Percentiles rank a stretch among this genome's conserved stretches.
Conservation (phyloP, 2,797 vertebrate genomes). For the Trichosurus vulpecula region DNA sequence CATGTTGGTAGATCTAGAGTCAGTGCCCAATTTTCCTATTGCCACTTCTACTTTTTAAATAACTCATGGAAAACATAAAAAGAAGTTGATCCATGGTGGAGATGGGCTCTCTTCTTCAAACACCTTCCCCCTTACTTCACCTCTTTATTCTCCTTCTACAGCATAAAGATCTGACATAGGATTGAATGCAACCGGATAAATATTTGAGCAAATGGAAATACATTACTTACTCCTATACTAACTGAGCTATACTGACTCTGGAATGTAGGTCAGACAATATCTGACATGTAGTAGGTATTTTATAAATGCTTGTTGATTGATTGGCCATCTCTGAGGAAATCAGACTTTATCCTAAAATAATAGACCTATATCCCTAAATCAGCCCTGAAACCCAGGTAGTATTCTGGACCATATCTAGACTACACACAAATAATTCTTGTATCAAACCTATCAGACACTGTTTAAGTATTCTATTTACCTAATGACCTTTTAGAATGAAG, state of each 20-base stretch:
- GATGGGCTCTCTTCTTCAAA: neutral
- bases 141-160: neutral
- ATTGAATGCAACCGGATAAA: neutral
- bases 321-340: neutral
- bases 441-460: neutral
- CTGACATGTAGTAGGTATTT: neutral
- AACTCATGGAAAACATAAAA: neutral
- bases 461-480: neutral
- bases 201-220: neutral
- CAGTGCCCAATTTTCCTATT: neutral
- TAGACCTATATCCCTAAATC: neutral
- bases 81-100: neutral
- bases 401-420: neutral
- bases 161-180: neutral
- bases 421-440: neutral
- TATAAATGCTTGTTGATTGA: neutral
- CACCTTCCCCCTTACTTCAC: rapidly evolving
- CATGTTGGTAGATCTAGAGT: neutral
- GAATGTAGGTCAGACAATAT: neutral
- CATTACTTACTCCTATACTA: neutral
- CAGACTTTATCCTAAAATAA: conserved; percentile 1
- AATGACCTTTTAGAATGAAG: neutral
- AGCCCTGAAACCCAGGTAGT: neutral
- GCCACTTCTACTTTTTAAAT: conserved; percentile 14
- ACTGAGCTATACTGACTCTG: neutral